Evolutionary conservation across 2,113 vertebrate species (phyloP).

Genomic region (Patagioenas fasciata): DNA sequence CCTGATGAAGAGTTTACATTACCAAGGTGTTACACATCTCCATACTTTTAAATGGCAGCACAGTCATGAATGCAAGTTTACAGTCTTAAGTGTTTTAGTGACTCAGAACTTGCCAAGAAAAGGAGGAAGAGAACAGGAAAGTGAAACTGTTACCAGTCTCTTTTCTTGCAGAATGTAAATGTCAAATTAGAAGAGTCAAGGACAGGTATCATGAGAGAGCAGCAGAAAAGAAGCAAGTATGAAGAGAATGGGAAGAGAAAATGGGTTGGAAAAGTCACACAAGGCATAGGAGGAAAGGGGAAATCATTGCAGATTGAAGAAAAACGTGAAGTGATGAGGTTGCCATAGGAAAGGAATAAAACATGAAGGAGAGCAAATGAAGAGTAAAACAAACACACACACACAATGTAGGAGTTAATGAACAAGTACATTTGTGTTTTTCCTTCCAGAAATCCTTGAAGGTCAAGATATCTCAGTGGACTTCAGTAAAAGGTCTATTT

Average conservation of each 20-base stretch:
- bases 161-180: neutral
- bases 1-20: neutral
- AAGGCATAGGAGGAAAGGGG: neutral
- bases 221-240: neutral
- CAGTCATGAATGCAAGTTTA: neutral
- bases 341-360: neutral
- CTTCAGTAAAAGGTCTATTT: neutral
- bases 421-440: neutral
- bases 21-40: neutral
- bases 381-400: neutral
- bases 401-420: neutral
- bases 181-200: neutral
- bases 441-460: neutral
- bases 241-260: neutral
- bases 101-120: neutral
- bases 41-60: neutral
- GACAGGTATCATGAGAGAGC: neutral
- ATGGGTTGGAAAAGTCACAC: neutral
- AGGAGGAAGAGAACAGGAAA: neutral
- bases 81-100: neutral
- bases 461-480: neutral
- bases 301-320: neutral
- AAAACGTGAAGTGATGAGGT: neutral
- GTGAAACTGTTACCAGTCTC: neutral
- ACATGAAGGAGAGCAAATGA: neutral